Evolutionary conservation across 2,113 vertebrate genomes (phyloP).

Genomic region (Columba livia): DNA sequence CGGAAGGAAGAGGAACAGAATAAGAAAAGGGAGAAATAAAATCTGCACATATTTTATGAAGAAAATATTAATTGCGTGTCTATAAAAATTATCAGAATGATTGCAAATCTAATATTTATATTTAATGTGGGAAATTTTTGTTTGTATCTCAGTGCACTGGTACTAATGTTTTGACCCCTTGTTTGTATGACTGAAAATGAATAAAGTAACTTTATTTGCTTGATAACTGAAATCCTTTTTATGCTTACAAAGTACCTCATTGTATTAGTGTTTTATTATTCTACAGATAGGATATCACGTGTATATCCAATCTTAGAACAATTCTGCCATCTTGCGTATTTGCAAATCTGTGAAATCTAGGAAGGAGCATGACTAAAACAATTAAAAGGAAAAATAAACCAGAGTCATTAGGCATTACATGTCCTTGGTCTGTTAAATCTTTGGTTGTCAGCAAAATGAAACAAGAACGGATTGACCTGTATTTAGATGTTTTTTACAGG

Average conservation of each 20-base stretch:
- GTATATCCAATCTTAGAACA: accelerated
- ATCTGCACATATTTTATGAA: background rate
- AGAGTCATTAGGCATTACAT: background rate
- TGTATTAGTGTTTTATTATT: background rate
- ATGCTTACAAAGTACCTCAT: background rate
- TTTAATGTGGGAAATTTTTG: background rate
- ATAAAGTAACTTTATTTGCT: background rate
- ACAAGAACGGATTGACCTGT: accelerated
- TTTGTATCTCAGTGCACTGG: background rate
- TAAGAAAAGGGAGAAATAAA: conserved; percentile 29
- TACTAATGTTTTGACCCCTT: background rate
- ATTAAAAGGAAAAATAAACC: too few species aligned
- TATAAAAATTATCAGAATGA: background rate
- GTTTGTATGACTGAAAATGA: background rate
- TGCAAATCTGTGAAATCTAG: background rate
- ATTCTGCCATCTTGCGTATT: background rate
- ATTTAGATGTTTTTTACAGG: background rate
- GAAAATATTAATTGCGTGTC: background rate
- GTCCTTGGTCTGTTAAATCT: background rate
- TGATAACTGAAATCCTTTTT: background rate
- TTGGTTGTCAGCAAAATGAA: background rate
- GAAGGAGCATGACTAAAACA: background rate
- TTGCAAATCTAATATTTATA: background rate
- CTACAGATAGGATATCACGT: accelerated
- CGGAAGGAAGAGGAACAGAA: conserved; percentile 43